Base-by-base conservation (phyloP, 2,113 vertebrate genomes). In the Laticauda laticaudata region DNA sequence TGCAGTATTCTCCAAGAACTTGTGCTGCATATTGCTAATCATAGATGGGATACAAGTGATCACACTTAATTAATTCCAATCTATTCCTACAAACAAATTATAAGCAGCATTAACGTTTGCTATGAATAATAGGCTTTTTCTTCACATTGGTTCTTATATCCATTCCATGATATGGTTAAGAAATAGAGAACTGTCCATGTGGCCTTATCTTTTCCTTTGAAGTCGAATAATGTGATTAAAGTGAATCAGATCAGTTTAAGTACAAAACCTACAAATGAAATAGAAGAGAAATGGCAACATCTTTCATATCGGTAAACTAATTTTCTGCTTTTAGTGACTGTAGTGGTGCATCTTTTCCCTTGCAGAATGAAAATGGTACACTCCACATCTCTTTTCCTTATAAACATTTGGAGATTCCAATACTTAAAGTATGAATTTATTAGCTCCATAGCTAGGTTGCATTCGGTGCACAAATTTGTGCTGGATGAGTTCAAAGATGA, bases 1-100 rank as follows among this genome's bases (percentile, higher is more conserved):
- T 61, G 34, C 89, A 64, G 94, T 93, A 96, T 97, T 97, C 94
- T 92, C 92, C 0, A 1, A 94, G 95, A 96, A 95, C 95, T 95
- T 93, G 34, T 93, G 88, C 90, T 75, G 94, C 86, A 86, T 95
- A 89, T 59, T 95, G 57, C 81, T 91, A 95, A 64, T 51, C 51
- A 92, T 86, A 95, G 97, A 93, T 92, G 92, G 96, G 97, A 95
- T 94, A 90, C 54, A 55, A 0, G 1, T 48, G 93, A 81, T 92
- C 91, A 92, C 55, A 92, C 90, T 94, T 88, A 95, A 94, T 95
- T 95, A 88, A 90, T 54, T 95, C 85, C 96, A 95, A 93, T 94
- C 89, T 94, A 15, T 92, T 26, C 75, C 81, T 95, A 95, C 94
- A 95, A 94, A 94, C 3, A 92, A 95, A 94, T 2, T 0, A 86